A percentile compares a stretch with the other conserved stretches of the same genome.
Conservation (phyloP, 1,140 invertebrate species). For the Maniola jurtina region DNA sequence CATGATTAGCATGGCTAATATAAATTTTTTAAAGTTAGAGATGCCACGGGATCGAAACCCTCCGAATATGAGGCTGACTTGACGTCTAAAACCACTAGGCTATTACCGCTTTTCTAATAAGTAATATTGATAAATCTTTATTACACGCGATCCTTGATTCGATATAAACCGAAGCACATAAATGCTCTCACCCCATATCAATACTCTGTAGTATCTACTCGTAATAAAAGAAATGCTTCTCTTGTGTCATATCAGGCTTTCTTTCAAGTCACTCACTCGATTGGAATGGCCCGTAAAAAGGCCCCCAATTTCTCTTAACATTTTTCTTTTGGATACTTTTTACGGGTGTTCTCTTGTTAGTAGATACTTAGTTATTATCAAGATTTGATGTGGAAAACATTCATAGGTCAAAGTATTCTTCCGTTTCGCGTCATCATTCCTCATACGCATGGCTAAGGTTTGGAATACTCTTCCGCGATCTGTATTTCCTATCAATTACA, state of each 20-base stretch:
- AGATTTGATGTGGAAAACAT: too few relatives aligned
- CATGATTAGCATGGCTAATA: too few relatives aligned
- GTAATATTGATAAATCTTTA: background rate
- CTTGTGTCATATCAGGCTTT: background rate
- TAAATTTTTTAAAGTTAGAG: too few relatives aligned
- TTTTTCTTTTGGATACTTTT: background rate
- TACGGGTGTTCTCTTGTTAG: background rate
- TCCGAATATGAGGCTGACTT: too few relatives aligned
- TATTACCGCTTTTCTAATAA: too few relatives aligned
- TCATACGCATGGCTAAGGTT: too few relatives aligned
- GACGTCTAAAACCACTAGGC: too few relatives aligned
- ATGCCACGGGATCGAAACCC: too few relatives aligned
- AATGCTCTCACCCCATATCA: background rate
- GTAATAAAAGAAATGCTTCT: background rate
- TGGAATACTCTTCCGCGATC: too few relatives aligned
- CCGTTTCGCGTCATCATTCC: too few relatives aligned
- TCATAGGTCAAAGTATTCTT: too few relatives aligned
- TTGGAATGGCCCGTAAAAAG: background rate
- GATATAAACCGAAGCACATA: background rate
- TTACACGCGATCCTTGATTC: background rate
- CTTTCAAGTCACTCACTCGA: background rate
- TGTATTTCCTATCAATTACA: too few relatives aligned
- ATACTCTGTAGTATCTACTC: background rate
- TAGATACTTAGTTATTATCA: background rate
- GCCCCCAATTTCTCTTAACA: background rate